Evolutionary conservation across 2,113 vertebrate genomes (phyloP).

Genomic region (Choloepus hoffmanni): DNA sequence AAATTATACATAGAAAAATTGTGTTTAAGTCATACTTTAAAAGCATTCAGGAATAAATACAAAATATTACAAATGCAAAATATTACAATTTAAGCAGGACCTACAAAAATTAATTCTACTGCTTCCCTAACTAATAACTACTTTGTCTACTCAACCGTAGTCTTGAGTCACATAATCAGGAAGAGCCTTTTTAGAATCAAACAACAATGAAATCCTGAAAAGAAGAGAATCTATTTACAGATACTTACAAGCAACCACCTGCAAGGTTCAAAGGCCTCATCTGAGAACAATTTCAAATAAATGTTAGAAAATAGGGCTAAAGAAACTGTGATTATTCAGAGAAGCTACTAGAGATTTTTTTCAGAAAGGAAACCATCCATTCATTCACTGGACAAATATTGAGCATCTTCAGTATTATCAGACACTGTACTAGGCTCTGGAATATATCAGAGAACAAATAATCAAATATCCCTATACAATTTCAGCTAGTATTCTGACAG

Average conservation of each 20-base stretch:
- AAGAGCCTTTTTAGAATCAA: not conserved
- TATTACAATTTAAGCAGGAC: not conserved
- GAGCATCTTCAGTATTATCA: not conserved
- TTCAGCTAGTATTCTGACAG: not conserved
- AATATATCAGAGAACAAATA: accelerated
- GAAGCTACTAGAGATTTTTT: accelerated
- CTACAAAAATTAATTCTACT: not conserved
- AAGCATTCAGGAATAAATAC: not conserved
- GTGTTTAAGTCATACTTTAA: not conserved
- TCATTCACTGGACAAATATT: not conserved
- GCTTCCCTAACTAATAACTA: not conserved
- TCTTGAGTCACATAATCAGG: not conserved
- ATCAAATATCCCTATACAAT: not conserved
- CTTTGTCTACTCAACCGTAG: not conserved
- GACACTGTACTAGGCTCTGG: accelerated
- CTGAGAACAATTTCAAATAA: not conserved
- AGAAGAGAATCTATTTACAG: not conserved
- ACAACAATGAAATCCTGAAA: not conserved
- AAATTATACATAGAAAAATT: not conserved
- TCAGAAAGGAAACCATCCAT: accelerated
- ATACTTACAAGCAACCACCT: not conserved
- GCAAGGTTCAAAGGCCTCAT: not conserved
- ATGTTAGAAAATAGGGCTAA: not conserved
- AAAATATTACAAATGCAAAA: not conserved
- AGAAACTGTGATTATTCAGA: no score